A percentile compares a stretch with the other conserved stretches of the same genome.
Evolutionary conservation across 1,140 invertebrate species (phyloP).

Genomic region (Sinella curviseta): DNA sequence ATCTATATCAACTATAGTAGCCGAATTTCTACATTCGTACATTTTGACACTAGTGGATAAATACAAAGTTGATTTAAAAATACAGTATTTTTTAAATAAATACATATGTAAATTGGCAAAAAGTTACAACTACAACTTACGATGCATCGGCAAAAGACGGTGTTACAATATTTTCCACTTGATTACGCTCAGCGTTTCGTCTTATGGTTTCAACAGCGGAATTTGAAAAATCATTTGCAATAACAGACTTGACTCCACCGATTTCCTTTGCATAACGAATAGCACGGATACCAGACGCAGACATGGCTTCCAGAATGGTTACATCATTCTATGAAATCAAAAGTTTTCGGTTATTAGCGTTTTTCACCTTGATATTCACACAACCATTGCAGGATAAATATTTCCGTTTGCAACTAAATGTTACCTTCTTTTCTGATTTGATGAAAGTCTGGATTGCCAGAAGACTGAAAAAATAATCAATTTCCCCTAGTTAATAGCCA

Average conservation of each 20-base stretch:
- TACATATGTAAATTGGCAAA: background rate
- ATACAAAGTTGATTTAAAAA: constrained; percentile 21
- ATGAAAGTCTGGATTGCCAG: constrained; percentile 52
- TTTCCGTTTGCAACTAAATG: constrained; percentile 66
- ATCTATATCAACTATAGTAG: constrained; percentile 84
- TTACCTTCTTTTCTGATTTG: constrained; percentile 29
- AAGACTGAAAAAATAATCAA: constrained; percentile 53
- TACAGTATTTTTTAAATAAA: constrained; percentile 12
- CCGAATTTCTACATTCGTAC: constrained; percentile 69
- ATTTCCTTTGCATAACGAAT: constrained; percentile 96
- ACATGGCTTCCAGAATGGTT: constrained; percentile 85
- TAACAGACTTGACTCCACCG: constrained; percentile 72
- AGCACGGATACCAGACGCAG: constrained; percentile 91
- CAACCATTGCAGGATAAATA: constrained; percentile 58
- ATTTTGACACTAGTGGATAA: constrained; percentile 71
- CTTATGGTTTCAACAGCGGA: constrained; percentile 84
- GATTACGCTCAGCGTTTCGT: constrained; percentile 77
- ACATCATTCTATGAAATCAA: constrained; percentile 61
- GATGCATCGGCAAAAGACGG: constrained; percentile 75
- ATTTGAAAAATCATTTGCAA: constrained; percentile 92
- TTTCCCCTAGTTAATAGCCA: constrained; percentile 1
- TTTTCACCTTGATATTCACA: constrained; percentile 48
- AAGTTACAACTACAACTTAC: constrained; percentile 63
- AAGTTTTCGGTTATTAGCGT: too few relatives aligned
- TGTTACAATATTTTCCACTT: constrained; percentile 71